These are phyloP conservation scores for Trigoniulus corallinus DNA, from an alignment of 1,140 invertebrate genomes.

Conservation along the genomic window DNA sequence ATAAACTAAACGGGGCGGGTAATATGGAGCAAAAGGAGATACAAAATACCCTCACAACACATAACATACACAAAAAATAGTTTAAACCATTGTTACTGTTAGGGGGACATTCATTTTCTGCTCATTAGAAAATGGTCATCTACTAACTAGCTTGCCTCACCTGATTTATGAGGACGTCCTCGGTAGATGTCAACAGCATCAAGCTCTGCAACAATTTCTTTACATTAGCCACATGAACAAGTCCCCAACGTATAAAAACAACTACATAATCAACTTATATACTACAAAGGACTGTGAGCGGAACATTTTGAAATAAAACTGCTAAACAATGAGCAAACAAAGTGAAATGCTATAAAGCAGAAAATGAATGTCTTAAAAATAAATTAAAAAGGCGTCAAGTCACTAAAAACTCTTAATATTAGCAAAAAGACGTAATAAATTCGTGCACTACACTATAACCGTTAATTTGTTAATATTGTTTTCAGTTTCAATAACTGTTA, in stretches of 20 bases:
- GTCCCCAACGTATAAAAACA: too few relatives aligned
- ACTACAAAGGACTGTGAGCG: too few relatives aligned
- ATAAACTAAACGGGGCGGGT: too few relatives aligned
- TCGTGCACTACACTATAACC: too few relatives aligned
- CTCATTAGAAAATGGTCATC: background rate
- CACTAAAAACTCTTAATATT: background rate
- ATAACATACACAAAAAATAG: slow-evolving; percentile 22
- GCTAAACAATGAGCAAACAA: too few relatives aligned
- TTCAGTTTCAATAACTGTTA: background rate
- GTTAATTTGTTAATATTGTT: too few relatives aligned
- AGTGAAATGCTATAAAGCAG: background rate
- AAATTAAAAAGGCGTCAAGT: background rate
- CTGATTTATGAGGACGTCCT: background rate
- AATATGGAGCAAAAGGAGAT: too few relatives aligned
- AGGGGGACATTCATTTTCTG: slow-evolving; percentile 10
- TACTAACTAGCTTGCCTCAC: background rate
- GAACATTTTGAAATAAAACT: too few relatives aligned
- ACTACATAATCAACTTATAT: too few relatives aligned
- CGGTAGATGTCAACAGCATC: background rate
- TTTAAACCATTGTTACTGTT: slow-evolving; percentile 11
- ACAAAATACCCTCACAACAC: too few relatives aligned
- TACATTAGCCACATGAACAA: background rate
- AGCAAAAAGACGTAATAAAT: background rate
- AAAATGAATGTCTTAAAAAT: background rate
- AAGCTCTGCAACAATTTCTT: background rate